Conservation (phyloP, 23 tunicate species). For the Styela clava region DNA sequence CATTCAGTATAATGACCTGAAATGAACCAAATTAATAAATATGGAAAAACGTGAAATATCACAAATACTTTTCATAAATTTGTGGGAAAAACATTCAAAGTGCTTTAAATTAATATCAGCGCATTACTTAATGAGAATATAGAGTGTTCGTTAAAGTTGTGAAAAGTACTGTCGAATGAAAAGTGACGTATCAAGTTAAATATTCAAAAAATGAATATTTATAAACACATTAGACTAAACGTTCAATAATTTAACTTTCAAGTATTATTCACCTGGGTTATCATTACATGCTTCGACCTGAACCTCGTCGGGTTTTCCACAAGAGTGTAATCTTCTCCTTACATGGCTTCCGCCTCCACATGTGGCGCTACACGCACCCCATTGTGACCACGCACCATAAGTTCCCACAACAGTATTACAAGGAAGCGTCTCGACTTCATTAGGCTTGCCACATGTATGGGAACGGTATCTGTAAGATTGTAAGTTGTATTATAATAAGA, state of each 20-base stretch:
- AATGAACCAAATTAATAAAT: background rate
- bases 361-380: conserved; percentile 57
- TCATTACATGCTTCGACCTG: conserved; percentile 56
- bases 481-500: too few species aligned
- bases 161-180: too few species aligned
- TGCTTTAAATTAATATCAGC: too few species aligned
- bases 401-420: conserved; percentile 60
- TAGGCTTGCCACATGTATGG: conserved; percentile 31
- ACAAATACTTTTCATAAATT: too few species aligned
- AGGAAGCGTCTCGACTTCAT: conserved; percentile 41
- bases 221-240: too few species aligned
- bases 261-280: conserved; percentile 44
- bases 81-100: too few species aligned
- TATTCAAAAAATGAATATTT: too few species aligned
- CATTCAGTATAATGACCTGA: conserved; percentile 55
- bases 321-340: conserved; percentile 54
- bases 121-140: too few species aligned
- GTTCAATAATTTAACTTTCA: too few species aligned
- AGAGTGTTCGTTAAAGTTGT: too few species aligned
- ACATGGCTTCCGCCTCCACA: conserved; percentile 69
- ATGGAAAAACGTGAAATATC: too few species aligned
- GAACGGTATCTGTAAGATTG: conserved; percentile 33
- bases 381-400: conserved; percentile 49
- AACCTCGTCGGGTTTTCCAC: conserved; percentile 34
- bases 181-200: too few species aligned